phyloP scores from a whole-genome alignment of 2,113 vertebrate species.

The Lynx canadensis region DNA sequence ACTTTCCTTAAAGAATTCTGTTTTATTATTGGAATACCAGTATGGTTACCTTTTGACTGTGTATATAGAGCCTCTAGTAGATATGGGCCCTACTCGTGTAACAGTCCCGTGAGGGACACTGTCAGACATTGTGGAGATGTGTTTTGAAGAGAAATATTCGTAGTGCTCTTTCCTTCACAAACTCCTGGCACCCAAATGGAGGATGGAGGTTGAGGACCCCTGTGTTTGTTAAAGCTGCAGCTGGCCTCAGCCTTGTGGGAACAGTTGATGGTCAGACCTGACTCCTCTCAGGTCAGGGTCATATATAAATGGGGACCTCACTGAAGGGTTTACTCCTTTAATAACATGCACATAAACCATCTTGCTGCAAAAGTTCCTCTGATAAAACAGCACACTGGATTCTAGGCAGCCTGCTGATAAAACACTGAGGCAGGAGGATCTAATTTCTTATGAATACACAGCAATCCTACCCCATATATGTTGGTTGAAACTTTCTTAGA shows the following conservation, averaged over 20 bases:
- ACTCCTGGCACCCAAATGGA: neutral
- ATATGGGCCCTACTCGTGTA: neutral
- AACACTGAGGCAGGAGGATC: neutral
- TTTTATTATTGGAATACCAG: neutral
- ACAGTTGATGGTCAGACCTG: neutral
- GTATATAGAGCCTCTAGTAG: neutral
- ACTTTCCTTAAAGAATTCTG: neutral
- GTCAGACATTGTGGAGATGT: neutral
- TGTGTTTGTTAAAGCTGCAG: neutral
- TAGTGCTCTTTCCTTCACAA: slow-evolving; percentile 10
- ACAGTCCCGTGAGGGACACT: neutral
- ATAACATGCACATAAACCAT: neutral
- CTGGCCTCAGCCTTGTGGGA: neutral
- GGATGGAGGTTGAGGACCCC: neutral
- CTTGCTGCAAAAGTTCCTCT: slow-evolving; percentile 24
- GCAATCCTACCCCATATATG: neutral
- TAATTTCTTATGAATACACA: slow-evolving; percentile 51
- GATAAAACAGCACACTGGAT: slow-evolving; percentile 32
- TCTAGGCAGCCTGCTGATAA: slow-evolving; percentile 39
- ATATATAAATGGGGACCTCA: neutral
- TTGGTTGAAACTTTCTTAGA: neutral
- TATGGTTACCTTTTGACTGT: neutral
- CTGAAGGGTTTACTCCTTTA: neutral
- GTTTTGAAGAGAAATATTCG: neutral
- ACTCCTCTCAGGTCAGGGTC: neutral